Base-by-base conservation (phyloP, 2,113 vertebrate genomes). In the Cyprinus carpio region DNA sequence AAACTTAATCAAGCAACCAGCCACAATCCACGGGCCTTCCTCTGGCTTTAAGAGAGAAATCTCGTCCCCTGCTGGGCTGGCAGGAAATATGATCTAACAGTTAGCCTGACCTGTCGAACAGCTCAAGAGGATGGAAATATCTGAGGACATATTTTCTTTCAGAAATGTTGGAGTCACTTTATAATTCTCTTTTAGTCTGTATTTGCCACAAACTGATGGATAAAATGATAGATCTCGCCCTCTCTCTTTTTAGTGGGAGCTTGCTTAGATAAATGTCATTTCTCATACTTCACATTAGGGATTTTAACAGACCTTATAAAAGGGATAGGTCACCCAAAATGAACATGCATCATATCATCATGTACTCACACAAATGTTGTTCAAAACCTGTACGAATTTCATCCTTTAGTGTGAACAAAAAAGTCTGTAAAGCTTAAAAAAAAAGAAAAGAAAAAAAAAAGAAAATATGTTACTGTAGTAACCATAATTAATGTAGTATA, bases 141-240 rank as follows among this genome's bases (percentile, higher is more conserved):
- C 12, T 46, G 34, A 62, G 56, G 40, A 25, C 4, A 4, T 80
- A 46, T 80, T 40, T 80, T 64, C n/a, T 64, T 16, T 80, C n/a
- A 27, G 37, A 46, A 27, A 46, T 46, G 6, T 60, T 60, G 76
- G 20, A 79, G 12, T 60, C 15, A 27, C 58, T 80, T 80, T 64
- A 16, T 46, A 18, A 64, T 80, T 46, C 58, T 80, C 37, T 80
- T 80, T 80, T 3, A 80, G 34, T 80, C 37, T 64, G 58, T 64
- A 27, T 64, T 64, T 80, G 58, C 34, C 8, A 46, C 4, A 78
- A n/a, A 75, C n/a, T 75, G 71, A 75, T 4, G 7, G 40, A 27
- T 0, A 74, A 7, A 74, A 43, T 40, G 4, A 12, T n/a, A 46
- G 4, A 40, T 43, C 71, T 74, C 37, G 49, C 2, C 2, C 6